phyloP scores from a whole-genome alignment of 2,888 invertebrate genomes.

The Chesias legatella region DNA sequence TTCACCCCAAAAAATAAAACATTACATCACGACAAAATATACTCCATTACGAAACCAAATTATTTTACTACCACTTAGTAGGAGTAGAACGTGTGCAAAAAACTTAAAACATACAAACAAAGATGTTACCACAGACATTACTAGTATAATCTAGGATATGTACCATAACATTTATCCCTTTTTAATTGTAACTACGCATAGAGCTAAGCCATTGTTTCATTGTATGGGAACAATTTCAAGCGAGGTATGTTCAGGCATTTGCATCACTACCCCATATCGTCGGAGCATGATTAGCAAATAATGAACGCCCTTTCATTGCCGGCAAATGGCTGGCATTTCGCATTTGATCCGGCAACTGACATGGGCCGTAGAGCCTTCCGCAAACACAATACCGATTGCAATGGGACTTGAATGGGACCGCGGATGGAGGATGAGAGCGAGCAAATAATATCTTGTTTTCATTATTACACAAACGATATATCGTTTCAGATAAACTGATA shows the following conservation, averaged over 20 bases:
- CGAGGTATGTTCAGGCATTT: constrained; percentile 23
- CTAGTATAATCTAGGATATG: no score
- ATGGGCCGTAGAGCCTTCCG: constrained; percentile 68
- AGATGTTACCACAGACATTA: no score
- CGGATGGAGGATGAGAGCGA: constrained; percentile 55
- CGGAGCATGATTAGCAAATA: constrained; percentile 54
- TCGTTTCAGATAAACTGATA: constrained; percentile 15
- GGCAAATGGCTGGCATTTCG: constrained; percentile 50
- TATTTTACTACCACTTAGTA: no score
- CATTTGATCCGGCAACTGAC: constrained; percentile 68
- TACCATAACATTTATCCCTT: no score
- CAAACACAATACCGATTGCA: constrained; percentile 72
- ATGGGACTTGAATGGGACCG: constrained; percentile 54
- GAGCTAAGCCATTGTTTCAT: no score
- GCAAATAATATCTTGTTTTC: constrained; percentile 61
- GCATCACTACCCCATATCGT: constrained; percentile 34
- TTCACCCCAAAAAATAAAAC: no score
- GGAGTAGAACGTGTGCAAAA: no score
- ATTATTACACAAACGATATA: constrained; percentile 34
- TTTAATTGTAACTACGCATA: no score
- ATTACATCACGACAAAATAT: no score
- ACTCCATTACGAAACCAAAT: no score
- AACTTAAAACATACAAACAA: no score
- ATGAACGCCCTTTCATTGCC: constrained; percentile 54
- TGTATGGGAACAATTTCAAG: constrained; percentile 24